These are phyloP conservation scores for Paraescarpia echinospica DNA, from an alignment of 1,140 invertebrate genomes.

Conservation along the genomic window DNA sequence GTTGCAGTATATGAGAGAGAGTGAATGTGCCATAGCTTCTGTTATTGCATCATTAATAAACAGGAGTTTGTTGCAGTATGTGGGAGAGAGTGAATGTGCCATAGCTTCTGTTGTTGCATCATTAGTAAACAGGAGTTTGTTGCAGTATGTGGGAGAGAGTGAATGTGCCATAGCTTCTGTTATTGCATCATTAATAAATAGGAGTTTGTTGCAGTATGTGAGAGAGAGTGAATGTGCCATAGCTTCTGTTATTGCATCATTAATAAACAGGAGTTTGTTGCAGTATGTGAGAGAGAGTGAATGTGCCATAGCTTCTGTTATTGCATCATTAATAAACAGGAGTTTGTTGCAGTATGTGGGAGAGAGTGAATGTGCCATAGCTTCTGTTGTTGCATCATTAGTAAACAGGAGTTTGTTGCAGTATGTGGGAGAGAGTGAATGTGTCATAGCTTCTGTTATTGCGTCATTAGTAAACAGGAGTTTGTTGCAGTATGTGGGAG, in stretches of 20 bases:
- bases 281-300: conserved; percentile 99
- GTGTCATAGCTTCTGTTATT: too few species aligned
- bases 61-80: conserved; percentile 75
- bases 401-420: too few species aligned
- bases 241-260: too few species aligned
- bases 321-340: too few species aligned
- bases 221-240: conserved; percentile 98
- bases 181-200: too few species aligned
- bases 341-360: conserved; percentile 83
- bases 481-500: conserved; percentile 87
- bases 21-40: conserved; percentile 96
- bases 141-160: conserved; percentile 97
- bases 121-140: too few species aligned
- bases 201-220: conserved; percentile 77
- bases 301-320: too few species aligned
- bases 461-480: neutral
- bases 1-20: conserved; percentile 94
- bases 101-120: too few species aligned
- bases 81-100: conserved; percentile 97
- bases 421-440: too few species aligned
- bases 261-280: conserved; percentile 38
- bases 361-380: conserved; percentile 97
- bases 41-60: too few species aligned
- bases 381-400: too few species aligned
- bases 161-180: conserved; percentile 97